Base-by-base conservation (phyloP, 1,140 invertebrate species). In the Drosophila ananassae region DNA sequence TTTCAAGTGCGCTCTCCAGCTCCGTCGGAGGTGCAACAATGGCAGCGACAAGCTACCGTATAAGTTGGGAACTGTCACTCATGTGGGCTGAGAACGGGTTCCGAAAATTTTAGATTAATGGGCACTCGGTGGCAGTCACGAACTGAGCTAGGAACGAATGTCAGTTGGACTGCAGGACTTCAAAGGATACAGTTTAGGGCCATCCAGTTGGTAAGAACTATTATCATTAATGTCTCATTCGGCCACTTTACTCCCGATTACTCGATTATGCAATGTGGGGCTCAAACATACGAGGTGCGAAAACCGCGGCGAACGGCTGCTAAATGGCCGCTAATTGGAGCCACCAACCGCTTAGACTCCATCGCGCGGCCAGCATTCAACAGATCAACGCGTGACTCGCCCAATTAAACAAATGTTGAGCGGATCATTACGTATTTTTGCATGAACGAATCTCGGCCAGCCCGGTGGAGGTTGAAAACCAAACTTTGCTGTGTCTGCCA, bases 321-420 rank as follows among this genome's bases (percentile, higher is more conserved):
- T 75, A 75, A 74, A 75, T 75, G 48, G 39, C 25, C n/a, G 53
- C 71, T 75, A 66, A 74, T 75, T 74, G 8, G 21, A 4, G 21
- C 21, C 51, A 30, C 34, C 21, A 52, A 30, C 34, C 47, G 30
- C 57, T 74, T 50, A 37, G 56, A 53, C 22, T 7, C 32, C n/a
- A 56, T 24, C 47, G 17, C 32, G 39, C 37, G 61, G 68, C 55
- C 67, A 56, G 59, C 59, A 60, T 63, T 77, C 73, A 56, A 59
- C 57, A 46, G 57, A 25, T 67, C 28, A 22, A 41, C 59, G 61
- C 44, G 72, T 60, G 58, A 60, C 59, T 57, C 22, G 67, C 28
- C 4, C 41, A 68, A 80, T 69, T 77, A 75, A 81, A 76, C 68
- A 81, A 69, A 56, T 32, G 50, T 58, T 58, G 61, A 39, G 56